Conservation (phyloP, 2,113 vertebrate species). For the Ailuropoda melanoleuca region DNA sequence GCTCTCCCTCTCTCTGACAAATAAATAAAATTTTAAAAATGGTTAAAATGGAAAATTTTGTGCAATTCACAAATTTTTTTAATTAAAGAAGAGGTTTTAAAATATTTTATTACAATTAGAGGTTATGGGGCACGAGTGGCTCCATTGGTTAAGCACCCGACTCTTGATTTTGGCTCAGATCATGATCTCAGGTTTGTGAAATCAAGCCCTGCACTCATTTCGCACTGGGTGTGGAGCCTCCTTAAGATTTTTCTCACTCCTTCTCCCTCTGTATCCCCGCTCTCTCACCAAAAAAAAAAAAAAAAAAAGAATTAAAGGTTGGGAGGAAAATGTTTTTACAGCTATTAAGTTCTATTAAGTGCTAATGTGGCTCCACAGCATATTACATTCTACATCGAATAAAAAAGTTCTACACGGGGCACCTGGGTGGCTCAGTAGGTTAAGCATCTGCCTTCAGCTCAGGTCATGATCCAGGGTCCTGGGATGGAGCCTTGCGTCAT, state of each 20-base stretch:
- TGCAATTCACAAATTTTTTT: neutral
- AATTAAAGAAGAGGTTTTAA: neutral
- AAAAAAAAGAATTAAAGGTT: neutral
- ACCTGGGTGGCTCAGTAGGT: too few relatives aligned
- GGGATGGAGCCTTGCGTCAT: too few relatives aligned
- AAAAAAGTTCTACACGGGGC: slow-evolving; percentile 57
- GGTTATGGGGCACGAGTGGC: neutral
- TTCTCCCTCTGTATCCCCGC: too few relatives aligned
- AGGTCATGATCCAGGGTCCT: too few relatives aligned
- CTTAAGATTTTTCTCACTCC: neutral
- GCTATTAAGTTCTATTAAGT: slow-evolving; percentile 77
- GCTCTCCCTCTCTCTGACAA: too few relatives aligned
- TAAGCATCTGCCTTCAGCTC: too few relatives aligned
- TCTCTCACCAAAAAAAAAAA: too few relatives aligned
- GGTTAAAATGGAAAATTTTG: neutral
- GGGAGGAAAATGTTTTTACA: slow-evolving; percentile 57
- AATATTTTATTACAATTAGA: neutral
- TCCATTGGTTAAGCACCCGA: neutral
- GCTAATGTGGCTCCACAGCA: slow-evolving; percentile 81
- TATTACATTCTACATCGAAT: slow-evolving; percentile 74
- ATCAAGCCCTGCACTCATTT: neutral
- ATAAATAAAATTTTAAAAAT: neutral
- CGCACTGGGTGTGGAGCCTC: neutral
- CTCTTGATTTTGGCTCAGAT: neutral
- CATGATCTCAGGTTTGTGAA: neutral